A percentile compares a stretch with the other conserved stretches of the same genome.
Evolutionary conservation across 2,113 vertebrate species (phyloP).

Genomic region (Gymnocephalus cernua): DNA sequence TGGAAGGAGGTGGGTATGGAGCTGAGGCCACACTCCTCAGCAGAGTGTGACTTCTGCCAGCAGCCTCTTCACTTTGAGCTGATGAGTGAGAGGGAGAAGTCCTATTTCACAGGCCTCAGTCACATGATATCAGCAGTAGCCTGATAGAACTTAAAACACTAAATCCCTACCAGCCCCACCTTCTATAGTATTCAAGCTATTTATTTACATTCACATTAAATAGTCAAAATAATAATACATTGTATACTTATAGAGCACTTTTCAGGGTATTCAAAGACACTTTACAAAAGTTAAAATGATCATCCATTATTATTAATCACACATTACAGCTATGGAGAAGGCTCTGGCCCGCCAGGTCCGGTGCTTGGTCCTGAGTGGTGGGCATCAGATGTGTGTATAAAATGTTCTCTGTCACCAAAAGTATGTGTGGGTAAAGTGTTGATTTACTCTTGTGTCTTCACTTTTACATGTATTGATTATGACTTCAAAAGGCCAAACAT

Average conservation of each 20-base stretch:
- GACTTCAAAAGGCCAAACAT: background rate
- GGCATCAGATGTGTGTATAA: background rate
- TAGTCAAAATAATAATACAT: no score
- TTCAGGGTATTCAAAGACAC: no score
- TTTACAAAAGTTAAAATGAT: no score
- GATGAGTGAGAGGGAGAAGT: conserved; percentile 92
- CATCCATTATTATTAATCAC: no score
- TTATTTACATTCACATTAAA: conserved; percentile 26
- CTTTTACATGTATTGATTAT: background rate
- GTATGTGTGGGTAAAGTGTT: background rate
- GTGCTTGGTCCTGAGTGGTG: no score
- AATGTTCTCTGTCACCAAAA: conserved; percentile 21
- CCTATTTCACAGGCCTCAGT: conserved; percentile 92
- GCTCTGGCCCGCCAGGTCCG: no score
- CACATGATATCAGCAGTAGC: conserved; percentile 87
- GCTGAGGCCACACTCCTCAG: conserved; percentile 88
- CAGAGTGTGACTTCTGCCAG: conserved; percentile 92
- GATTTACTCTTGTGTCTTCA: background rate
- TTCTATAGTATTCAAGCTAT: conserved; percentile 1
- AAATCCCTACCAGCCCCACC: background rate
- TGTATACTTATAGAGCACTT: no score
- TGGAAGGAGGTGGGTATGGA: conserved; percentile 91
- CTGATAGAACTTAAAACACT: conserved; percentile 67
- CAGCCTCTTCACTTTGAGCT: conserved; percentile 92
- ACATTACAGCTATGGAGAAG: no score